Conservation (phyloP, 2,113 vertebrate species). For the Cairina moschata region DNA sequence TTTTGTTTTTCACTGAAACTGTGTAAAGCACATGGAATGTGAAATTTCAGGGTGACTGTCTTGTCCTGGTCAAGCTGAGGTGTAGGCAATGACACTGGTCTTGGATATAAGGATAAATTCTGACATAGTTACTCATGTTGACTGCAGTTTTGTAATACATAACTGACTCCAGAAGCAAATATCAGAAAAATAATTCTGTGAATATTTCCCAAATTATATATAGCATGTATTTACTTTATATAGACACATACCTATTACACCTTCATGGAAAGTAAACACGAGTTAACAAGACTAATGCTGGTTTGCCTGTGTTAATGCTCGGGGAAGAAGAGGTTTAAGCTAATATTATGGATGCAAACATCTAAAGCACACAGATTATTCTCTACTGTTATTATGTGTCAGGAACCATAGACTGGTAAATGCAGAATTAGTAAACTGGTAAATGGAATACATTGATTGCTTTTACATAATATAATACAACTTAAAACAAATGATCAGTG, state of each 20-base stretch:
- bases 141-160: background rate
- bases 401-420: background rate
- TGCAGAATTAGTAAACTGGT: constrained; percentile 25
- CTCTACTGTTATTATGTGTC: background rate
- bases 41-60: background rate
- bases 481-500: constrained; percentile 24
- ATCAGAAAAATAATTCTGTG: background rate
- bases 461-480: constrained; percentile 24
- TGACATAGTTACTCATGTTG: background rate
- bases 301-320: background rate
- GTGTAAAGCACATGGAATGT: fast-evolving
- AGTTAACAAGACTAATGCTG: background rate
- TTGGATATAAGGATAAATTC: background rate
- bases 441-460: constrained; percentile 6
- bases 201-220: background rate
- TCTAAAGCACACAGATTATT: background rate
- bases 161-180: background rate
- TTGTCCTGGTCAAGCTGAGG: background rate
- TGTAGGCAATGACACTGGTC: background rate
- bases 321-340: background rate
- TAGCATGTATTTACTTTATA: background rate
- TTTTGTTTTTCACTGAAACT: background rate
- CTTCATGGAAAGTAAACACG: background rate
- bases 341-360: background rate
- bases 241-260: background rate